Percentiles rank a stretch among this genome's conserved stretches.
Evolutionary conservation across 1,140 invertebrate genomes (phyloP).

Genomic region (Bombus cullumanus): DNA sequence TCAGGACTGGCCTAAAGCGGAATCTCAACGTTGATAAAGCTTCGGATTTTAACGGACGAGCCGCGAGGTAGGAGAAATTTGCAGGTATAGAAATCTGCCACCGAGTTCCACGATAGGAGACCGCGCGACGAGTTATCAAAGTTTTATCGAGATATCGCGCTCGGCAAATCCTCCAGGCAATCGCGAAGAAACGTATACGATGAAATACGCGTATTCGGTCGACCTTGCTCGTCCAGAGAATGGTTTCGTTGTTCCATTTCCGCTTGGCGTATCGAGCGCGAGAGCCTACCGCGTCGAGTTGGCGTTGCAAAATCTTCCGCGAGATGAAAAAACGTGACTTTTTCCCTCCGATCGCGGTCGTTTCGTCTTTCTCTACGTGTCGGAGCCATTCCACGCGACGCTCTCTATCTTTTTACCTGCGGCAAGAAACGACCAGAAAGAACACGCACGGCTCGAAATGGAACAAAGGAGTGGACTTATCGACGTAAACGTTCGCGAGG

Average conservation of each 20-base stretch:
- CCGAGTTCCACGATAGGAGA: neutral
- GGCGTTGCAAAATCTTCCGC: neutral
- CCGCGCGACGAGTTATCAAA: neutral
- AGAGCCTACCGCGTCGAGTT: neutral
- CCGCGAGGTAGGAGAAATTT: too few species aligned
- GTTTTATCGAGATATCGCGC: neutral
- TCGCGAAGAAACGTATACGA: neutral
- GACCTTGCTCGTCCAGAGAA: constrained; percentile 10
- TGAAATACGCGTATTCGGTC: neutral
- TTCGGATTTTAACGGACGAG: neutral
- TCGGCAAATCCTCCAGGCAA: too few species aligned
- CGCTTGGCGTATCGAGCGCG: neutral
- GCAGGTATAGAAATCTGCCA: too few species aligned
- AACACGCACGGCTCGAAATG: too few species aligned
- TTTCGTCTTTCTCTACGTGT: neutral
- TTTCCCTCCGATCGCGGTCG: neutral
- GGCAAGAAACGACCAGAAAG: too few species aligned
- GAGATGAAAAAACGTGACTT: neutral
- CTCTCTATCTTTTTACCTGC: too few species aligned
- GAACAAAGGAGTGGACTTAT: too few species aligned
- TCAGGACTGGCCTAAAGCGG: neutral
- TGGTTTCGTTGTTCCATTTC: constrained; percentile 2
- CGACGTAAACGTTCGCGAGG: too few species aligned
- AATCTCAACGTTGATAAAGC: neutral
- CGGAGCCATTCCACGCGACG: too few species aligned